Base-by-base conservation (phyloP, 2,797 vertebrate species). In the Scolopax bukidnonensis region DNA sequence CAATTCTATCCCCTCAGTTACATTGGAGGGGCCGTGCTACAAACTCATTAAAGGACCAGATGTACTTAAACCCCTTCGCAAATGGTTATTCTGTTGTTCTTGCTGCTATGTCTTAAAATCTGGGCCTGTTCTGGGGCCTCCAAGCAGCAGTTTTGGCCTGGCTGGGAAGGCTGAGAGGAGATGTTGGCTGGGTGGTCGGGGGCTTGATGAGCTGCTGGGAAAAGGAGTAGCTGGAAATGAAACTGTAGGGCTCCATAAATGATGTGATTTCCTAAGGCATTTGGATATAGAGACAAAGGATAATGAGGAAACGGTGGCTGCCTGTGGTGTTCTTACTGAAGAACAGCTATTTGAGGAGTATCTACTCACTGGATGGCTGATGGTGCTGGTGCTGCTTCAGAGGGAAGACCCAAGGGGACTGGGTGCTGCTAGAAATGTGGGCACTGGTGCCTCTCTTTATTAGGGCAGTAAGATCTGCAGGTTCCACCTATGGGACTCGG, bases 31-130 rank as follows among this genome's bases (percentile, higher is more conserved):
- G 21, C n/a, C 0, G 0, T 27, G 8, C 38, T 75, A 32, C 4
- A 4, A 71, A 83, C 60, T 80, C 28, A n/a, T 80, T 82, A 84
- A 79, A 85, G 50, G 36, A 61, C 33, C 76, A 90, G 74, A 84
- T 89, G 63, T 50, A 90, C 33, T 84, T 92, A 94, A 95, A 87
- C 16, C 23, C 14, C 16, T 79, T 88, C 23, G 7, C 45, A 87
- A 89, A 68, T 9, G 0, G 14, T 71, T 84, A 78, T 87, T 23
- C 30, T 74, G 56, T 16, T 88, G 41, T 12, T 73, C 19, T 3
- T 75, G 23, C 24, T 87, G 48, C 67, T 85, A 18, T 15, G 2
- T 84, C 81, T 93, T 54, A 90, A 79, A 89, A 73, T 9, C 27
- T 67, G 47, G 2, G 9, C 64, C 7, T 2, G 0, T 68, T 60